Evolutionary conservation across 2,888 invertebrate species (phyloP), one percentile per base, ranked within the genome.

Genomic region (Pristionchus arcanus): DNA sequence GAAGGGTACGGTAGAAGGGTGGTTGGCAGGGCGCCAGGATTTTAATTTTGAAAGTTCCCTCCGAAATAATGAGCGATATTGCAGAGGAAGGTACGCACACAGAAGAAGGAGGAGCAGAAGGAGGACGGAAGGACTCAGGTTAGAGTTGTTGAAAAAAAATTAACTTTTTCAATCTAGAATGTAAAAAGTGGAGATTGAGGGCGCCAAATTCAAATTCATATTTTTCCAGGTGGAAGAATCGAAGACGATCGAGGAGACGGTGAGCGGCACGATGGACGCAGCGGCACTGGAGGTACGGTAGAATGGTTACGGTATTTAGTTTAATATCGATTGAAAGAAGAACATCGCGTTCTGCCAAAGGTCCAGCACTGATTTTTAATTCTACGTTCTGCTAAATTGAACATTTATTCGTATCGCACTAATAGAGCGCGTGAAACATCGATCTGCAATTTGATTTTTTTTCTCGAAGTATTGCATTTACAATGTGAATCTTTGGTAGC

Each of bases 81-180:
- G 25, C 86, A 86, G 86, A 86, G 34, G 86, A 63, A 66, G 15
- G 66, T 86, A 34, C 63, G 66, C 25, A 66, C 66, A n/a, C 28
- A 42, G 86, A 86, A 86, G 86, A 86, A 86, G 86, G 86, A 86
- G 42, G 86, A 86, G 37, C 63, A 37, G 86, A 66, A 55, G 28
- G 86, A 86, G 13, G 55, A 86, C 84, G 84, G 84, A 53, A 53
- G 84, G 55, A 55, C 84, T 9, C 84, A 59, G 59, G 84, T 53
- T 0, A 28, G 59, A 55, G 31, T 19, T n/a, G 28, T 28, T 28
- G 13, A 15, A 7, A 77, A 42, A 77, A 25, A 16, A 31, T n/a
- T 28, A 28, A 34, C 55, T 1, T 84, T 34, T 84, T 84, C 31
- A 59, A 53, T 81, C 13, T 49, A 49, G 49, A 16, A 4, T 25